These are phyloP conservation scores for Girardinus metallicus DNA, from an alignment of 2,797 vertebrate genomes.

Conservation along the genomic window DNA sequence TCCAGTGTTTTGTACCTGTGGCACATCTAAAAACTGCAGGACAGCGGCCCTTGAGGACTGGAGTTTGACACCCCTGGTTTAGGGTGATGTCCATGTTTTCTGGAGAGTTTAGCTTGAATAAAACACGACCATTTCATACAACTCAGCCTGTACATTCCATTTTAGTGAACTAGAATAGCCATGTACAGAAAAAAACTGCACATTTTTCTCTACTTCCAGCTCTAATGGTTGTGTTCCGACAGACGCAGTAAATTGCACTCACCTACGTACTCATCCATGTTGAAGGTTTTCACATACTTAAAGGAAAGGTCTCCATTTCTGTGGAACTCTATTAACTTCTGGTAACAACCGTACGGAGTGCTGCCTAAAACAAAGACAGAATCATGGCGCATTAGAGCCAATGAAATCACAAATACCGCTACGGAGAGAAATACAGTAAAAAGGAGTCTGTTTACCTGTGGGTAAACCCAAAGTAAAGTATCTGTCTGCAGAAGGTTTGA, in stretches of 20 bases:
- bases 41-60: no score
- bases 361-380: conserved; percentile 80
- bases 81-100: not conserved
- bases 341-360: conserved; percentile 91
- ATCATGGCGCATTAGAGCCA: not conserved
- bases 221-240: no score
- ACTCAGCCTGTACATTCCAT: not conserved
- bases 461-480: conserved; percentile 93
- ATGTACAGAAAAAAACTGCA: not conserved
- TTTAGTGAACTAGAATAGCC: not conserved
- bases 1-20: no score
- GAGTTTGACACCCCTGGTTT: no score
- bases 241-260: conserved; percentile 68
- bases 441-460: conserved; percentile 80
- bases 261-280: conserved; percentile 99
- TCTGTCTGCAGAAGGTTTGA: conserved; percentile 85
- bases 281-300: conserved; percentile 96
- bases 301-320: conserved; percentile 92
- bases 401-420: not conserved
- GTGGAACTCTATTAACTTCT: conserved; percentile 91
- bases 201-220: not conserved
- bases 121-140: not conserved
- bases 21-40: no score
- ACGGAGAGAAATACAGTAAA: not conserved
- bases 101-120: not conserved